Conservation (phyloP, 2,797 vertebrate species). For the Alcedo quadribrachys region DNA sequence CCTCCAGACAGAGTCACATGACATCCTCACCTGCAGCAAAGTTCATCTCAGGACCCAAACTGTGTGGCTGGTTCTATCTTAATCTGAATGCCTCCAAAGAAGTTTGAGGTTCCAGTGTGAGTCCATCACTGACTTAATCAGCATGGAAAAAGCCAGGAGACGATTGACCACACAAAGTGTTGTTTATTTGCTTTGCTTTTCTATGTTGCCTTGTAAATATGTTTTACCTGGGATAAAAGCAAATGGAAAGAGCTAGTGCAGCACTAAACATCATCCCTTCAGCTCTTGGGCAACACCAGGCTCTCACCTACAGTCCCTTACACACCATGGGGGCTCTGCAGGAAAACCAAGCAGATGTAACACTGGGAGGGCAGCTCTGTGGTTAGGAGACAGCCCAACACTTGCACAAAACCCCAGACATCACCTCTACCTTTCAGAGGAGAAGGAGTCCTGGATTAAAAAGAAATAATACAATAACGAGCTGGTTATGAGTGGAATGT, state of each 20-base stretch:
- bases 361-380: background rate
- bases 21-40: background rate
- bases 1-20: background rate
- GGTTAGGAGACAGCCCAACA: background rate
- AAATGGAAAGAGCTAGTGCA: background rate
- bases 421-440: background rate
- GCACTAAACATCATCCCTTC: background rate
- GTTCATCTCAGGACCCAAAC: background rate
- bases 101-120: background rate
- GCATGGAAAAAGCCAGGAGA: background rate
- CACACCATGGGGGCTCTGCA: background rate
- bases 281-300: background rate
- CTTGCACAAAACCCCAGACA: background rate
- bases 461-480: background rate
- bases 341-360: background rate
- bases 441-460: background rate
- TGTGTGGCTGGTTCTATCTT: background rate
- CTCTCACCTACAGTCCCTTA: background rate
- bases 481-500: background rate
- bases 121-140: background rate
- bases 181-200: background rate
- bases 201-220: background rate
- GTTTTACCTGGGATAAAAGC: background rate
- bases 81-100: background rate
- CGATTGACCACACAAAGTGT: background rate